phyloP scores from a whole-genome alignment of 2,797 vertebrate genomes.

The Myotis vivesi region DNA sequence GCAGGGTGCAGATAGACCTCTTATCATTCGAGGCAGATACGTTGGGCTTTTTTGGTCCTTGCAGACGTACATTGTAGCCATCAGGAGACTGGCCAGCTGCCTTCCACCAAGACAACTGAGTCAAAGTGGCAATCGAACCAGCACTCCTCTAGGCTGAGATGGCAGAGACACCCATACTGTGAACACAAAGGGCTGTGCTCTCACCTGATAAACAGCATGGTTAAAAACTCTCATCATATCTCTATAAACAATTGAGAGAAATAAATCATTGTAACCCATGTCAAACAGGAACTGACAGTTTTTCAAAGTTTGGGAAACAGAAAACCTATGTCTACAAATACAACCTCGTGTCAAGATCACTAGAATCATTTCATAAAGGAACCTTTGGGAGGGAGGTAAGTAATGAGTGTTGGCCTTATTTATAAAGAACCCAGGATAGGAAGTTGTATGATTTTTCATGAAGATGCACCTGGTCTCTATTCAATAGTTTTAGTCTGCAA shows the following conservation, averaged over 20 bases:
- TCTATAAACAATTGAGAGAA: not conserved
- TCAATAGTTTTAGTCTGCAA: not conserved
- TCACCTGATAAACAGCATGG: not conserved
- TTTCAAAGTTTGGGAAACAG: not conserved
- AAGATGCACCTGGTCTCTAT: not conserved
- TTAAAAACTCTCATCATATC: not conserved
- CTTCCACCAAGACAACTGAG: not conserved
- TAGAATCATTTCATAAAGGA: not conserved
- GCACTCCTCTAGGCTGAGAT: not conserved
- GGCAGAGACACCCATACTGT: not conserved
- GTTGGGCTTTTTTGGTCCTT: not conserved
- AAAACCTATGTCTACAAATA: not conserved
- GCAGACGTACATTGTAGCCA: not conserved
- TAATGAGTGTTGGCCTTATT: not conserved
- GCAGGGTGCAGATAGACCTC: not conserved
- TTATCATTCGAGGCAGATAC: not conserved
- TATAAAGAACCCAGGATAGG: not conserved
- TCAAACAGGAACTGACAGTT: not conserved
- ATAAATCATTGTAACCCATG: not conserved
- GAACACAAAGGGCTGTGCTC: not conserved
- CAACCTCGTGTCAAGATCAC: not conserved
- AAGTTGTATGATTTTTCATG: not conserved
- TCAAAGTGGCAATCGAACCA: not conserved
- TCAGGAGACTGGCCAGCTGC: not conserved
- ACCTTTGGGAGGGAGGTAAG: not conserved